Base-by-base conservation (phyloP, 2,113 vertebrate species). In the Acanthisitta chloris region DNA sequence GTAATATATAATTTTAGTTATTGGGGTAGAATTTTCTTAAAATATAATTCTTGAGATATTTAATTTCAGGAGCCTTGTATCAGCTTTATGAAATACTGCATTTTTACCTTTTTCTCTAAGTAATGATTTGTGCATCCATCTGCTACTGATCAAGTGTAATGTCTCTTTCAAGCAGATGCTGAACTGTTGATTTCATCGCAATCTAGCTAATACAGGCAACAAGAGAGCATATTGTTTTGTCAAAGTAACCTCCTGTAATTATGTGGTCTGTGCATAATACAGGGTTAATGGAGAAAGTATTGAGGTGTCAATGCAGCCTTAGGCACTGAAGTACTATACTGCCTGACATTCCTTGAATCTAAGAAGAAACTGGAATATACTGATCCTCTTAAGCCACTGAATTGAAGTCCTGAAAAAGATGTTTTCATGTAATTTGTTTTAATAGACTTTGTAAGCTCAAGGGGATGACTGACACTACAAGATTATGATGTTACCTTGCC, bases 381-480 rank as follows among this genome's bases (percentile, higher is more conserved):
- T 83, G 92, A 95, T 91, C 74, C 71, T 96, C 78, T 86, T 90
- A 88, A 86, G 43, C 59, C 92, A 40, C 55, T 59, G 78, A 90
- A 81, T 20, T 86, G 51, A 91, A 95, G 64, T 88, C 51, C 76
- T 88, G 79, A 71, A 90, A 87, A 94, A 73, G 54, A 61, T 88
- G 24, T 92, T 94, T 93, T 86, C 15, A 16, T 93, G 82, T 96
- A 90, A 91, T 95, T 95, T 96, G 46, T 78, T 95, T 93, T 95
- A 94, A 90, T 71, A 94, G 88, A 93, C 55, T 86, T 96, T 59
- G 54, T 91, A 91, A 90, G 81, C 78, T 96, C 73, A 77, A 73
- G 81, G 87, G 79, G 81, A 69, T 29, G 66, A 83, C 81, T 90
- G 90, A 82, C 79, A 66, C 58, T 1, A 5, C 24, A 73, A 86